A percentile compares a stretch with the other conserved stretches of the same genome.
phyloP scores from a whole-genome alignment of 2,888 invertebrate genomes.

The Andrena flavipes region DNA sequence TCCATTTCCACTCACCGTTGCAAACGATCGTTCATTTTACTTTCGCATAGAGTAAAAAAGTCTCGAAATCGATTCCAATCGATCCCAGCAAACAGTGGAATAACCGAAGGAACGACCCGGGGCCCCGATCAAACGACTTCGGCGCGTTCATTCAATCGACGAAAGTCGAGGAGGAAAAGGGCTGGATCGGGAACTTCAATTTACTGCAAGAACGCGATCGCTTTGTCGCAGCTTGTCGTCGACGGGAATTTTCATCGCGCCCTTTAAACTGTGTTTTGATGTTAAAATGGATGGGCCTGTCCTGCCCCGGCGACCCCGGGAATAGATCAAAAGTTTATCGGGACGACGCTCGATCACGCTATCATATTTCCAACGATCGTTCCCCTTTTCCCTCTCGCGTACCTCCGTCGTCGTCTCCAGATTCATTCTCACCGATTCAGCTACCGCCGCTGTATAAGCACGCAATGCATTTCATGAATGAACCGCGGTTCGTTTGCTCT shows the following conservation, averaged over 20 bases:
- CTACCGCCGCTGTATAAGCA: slow-evolving; percentile 36
- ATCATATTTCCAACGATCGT: slow-evolving; percentile 12
- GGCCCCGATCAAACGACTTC: background rate
- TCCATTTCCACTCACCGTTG: too few species aligned
- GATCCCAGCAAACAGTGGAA: background rate
- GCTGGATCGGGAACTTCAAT: slow-evolving; percentile 11
- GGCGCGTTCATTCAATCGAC: background rate
- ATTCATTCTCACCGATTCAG: slow-evolving; percentile 11
- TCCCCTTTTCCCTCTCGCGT: background rate
- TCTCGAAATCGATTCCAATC: background rate
- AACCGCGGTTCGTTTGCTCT: slow-evolving; percentile 44
- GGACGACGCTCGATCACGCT: slow-evolving; percentile 33
- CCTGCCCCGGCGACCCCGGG: background rate
- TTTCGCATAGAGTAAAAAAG: too few species aligned
- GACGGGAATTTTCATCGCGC: slow-evolving; percentile 13
- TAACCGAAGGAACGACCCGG: background rate
- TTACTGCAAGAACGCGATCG: slow-evolving; percentile 10
- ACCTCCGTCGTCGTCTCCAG: background rate
- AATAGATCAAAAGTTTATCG: slow-evolving; percentile 23
- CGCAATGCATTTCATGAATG: slow-evolving; percentile 65
- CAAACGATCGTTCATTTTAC: too few species aligned
- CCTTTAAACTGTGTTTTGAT: slow-evolving; percentile 1
- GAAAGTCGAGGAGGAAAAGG: slow-evolving; percentile 6
- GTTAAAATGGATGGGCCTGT: slow-evolving; percentile 1
- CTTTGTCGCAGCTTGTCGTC: slow-evolving; percentile 11